Evolutionary conservation across 2,113 vertebrate genomes (phyloP).

Genomic region (Reinhardtius hippoglossoides): DNA sequence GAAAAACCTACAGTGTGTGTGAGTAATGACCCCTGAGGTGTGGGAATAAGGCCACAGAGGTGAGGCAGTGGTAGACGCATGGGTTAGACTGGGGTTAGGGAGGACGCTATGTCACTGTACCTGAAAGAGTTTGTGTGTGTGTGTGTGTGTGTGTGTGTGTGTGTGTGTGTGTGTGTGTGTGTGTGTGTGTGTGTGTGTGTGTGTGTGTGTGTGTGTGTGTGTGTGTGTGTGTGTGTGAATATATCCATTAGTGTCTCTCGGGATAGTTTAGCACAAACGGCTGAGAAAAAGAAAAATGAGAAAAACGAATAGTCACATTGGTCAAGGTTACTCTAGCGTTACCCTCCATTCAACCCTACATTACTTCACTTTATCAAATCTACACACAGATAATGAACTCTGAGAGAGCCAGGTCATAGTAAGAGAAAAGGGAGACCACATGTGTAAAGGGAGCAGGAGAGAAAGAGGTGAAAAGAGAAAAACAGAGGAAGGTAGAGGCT

Average conservation of each 20-base stretch:
- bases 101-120: constrained; percentile 45
- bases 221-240: constrained; percentile 4
- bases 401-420: neutral
- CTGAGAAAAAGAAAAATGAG: neutral
- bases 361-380: constrained; percentile 41
- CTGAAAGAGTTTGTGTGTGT: neutral
- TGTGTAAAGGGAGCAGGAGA: neutral
- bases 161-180: constrained; percentile 8
- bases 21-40: constrained; percentile 46
- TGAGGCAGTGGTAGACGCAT: constrained; percentile 46
- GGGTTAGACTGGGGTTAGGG: constrained; percentile 47
- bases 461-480: neutral
- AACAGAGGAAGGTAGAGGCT: neutral
- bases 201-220: constrained; percentile 1
- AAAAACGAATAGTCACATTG: constrained; percentile 54
- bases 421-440: neutral
- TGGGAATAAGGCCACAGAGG: constrained; percentile 48
- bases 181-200: neutral
- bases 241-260: constrained; percentile 31
- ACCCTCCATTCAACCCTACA: constrained; percentile 30
- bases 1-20: constrained; percentile 51
- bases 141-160: neutral
- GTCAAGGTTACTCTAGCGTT: constrained; percentile 46
- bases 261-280: neutral
- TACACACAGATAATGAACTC: neutral